Evolutionary conservation across 2,113 vertebrate genomes (phyloP).

Genomic region (Ailuropoda melanoleuca): DNA sequence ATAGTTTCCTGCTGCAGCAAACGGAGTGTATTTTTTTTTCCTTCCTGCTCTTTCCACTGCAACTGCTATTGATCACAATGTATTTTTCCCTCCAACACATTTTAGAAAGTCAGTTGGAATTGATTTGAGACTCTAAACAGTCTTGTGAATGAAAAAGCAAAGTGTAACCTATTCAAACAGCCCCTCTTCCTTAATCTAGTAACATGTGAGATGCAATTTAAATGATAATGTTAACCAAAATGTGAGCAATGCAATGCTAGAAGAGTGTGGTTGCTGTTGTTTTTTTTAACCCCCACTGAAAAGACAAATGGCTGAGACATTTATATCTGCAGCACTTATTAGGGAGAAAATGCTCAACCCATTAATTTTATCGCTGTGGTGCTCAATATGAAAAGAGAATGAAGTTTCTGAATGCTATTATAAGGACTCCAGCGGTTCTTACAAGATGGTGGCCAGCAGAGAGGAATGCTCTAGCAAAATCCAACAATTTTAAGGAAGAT

Average conservation of each 20-base stretch:
- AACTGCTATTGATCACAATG: slow-evolving; percentile 53
- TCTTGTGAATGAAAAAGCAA: slow-evolving; percentile 57
- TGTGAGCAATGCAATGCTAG: neutral
- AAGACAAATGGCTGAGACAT: slow-evolving; percentile 71
- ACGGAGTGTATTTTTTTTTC: neutral
- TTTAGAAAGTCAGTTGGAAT: slow-evolving; percentile 68
- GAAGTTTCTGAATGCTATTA: neutral
- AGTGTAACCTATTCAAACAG: slow-evolving; percentile 56
- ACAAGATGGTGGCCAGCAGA: neutral
- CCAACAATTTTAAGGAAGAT: neutral
- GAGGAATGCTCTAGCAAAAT: rapidly evolving
- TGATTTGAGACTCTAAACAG: slow-evolving; percentile 62
- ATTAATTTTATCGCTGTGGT: slow-evolving; percentile 58
- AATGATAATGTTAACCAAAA: slow-evolving; percentile 72
- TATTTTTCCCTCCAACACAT: slow-evolving; percentile 22
- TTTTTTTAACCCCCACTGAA: neutral
- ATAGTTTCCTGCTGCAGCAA: slow-evolving; percentile 15
- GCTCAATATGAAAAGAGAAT: neutral
- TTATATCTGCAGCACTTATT: slow-evolving; percentile 48
- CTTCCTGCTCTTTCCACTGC: slow-evolving; percentile 43
- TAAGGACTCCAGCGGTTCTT: neutral
- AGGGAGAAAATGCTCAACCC: slow-evolving; percentile 62
- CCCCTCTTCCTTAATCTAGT: slow-evolving; percentile 58
- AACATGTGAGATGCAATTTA: slow-evolving; percentile 66
- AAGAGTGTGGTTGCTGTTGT: neutral